Evolutionary conservation across 2,888 invertebrate genomes (phyloP), one percentile per base, ranked within the genome.

Genomic region (Dendrolimus houi): DNA sequence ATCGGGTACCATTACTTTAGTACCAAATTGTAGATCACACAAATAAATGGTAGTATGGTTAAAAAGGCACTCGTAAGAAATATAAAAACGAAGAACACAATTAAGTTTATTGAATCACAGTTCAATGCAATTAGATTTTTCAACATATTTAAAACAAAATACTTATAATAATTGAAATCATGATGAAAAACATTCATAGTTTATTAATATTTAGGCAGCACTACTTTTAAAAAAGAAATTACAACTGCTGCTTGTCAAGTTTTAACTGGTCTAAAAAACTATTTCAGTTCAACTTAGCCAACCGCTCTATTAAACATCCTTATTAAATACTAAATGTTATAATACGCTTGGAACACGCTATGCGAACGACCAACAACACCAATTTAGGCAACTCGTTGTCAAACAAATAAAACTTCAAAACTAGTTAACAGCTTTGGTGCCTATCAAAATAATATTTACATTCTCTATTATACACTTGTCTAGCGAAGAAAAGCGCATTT

Each of bases 281-380:
- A 72, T 80, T 84, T 83, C 76, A 80, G 84, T 83, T 81, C 80
- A 82, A 84, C 70, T 81, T 79, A 72, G 68, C 74, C 77, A 67
- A 62, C 70, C 65, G 69, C 70, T 72, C 69, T 72, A 75, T 74
- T 79, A 73, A 77, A 76, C 70, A 69, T 76, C 79, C 80, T 75
- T 71, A 74, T 71, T 72, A 72, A 80, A 79, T 77, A 78, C 76
- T 76, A 75, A 82, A 79, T 75, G 76, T 75, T 81, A 79, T 83
- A 80, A 85, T 77, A 77, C 67, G 69, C 68, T 69, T 61, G 58
- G 59, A 79, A 67, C 80, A 82, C 78, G 81, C 80, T 65, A 75
- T 65, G 62, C 60, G 62, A 70, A 67, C 68, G 62, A 62, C 67
- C 67, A 69, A 73, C 71, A 71, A 75, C 72, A 67, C 64, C 69